A percentile compares a stretch with the other conserved stretches of the same genome.
Conservation (phyloP, 2,888 invertebrate genomes). For the Amaurobius ferox region DNA sequence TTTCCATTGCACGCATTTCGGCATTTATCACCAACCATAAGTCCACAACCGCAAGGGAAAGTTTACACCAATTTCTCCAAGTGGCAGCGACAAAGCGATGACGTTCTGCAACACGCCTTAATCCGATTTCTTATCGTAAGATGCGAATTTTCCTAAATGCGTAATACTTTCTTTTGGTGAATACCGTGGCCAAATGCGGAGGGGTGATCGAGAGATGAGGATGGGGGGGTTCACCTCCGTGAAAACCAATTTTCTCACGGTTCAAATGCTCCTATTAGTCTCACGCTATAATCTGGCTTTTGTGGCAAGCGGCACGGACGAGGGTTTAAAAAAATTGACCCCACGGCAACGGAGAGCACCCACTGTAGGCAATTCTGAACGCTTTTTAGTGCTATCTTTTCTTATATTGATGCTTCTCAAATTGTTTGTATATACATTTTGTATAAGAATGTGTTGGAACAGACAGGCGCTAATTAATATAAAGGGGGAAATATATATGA, state of each 20-base stretch:
- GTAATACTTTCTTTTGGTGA: constrained; percentile 11
- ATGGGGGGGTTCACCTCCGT: constrained; percentile 8
- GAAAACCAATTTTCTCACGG: constrained; percentile 72
- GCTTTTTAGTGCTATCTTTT: constrained; percentile 8
- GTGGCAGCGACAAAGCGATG: constrained; percentile 38
- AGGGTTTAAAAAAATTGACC: constrained; percentile 22
- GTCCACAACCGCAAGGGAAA: constrained; percentile 48
- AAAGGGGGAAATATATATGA: too few relatives aligned
- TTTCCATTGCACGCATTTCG: too few relatives aligned
- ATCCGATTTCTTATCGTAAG: constrained; percentile 52
- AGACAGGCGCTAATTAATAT: too few relatives aligned
- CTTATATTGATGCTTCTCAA: background rate
- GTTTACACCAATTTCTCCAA: constrained; percentile 31
- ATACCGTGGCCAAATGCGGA: constrained; percentile 30
- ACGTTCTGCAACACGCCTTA: constrained; percentile 37
- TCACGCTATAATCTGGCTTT: constrained; percentile 66
- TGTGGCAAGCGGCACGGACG: constrained; percentile 61
- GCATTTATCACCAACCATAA: background rate
- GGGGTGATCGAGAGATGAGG: background rate
- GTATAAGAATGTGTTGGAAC: background rate
- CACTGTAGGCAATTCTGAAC: background rate
- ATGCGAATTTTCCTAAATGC: constrained; percentile 25
- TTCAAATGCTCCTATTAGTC: constrained; percentile 67
- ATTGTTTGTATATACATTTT: background rate
- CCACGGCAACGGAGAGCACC: constrained; percentile 1